Conservation (phyloP, 2,797 vertebrate species). For the Bufotes viridis region DNA sequence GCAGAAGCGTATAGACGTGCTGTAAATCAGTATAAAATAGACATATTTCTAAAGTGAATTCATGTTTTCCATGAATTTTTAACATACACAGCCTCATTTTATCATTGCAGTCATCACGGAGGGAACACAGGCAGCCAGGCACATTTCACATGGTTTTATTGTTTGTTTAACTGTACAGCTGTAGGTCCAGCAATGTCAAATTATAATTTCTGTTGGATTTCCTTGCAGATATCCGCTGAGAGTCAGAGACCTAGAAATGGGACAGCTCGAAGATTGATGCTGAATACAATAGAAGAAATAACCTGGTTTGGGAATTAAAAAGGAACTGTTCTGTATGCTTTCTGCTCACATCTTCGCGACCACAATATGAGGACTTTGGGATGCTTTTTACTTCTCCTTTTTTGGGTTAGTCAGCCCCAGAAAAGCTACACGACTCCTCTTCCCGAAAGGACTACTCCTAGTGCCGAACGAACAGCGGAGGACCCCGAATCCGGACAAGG, state of each 20-base stretch:
- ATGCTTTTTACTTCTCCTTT: slow-evolving; percentile 74
- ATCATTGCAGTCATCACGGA: neutral
- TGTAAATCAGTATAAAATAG: slow-evolving; percentile 20
- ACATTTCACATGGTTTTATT: slow-evolving; percentile 33
- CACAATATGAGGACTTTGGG: slow-evolving; percentile 79
- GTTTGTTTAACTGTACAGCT: slow-evolving; percentile 39
- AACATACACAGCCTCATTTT: neutral
- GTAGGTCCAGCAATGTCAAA: slow-evolving; percentile 41
- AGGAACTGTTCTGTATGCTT: slow-evolving; percentile 13
- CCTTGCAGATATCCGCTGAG: slow-evolving; percentile 75
- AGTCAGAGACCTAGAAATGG: slow-evolving; percentile 70
- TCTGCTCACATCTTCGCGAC: slow-evolving; percentile 47
- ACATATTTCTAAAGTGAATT: neutral
- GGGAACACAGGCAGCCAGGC: slow-evolving; percentile 11
- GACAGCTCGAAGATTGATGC: slow-evolving; percentile 70
- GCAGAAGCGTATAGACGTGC: neutral
- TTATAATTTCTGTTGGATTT: slow-evolving; percentile 65
- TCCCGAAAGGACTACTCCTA: slow-evolving; percentile 83
- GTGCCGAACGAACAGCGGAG: slow-evolving; percentile 63
- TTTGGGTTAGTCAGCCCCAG: slow-evolving; percentile 76
- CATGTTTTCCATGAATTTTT: slow-evolving; percentile 30
- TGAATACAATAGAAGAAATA: slow-evolving; percentile 63
- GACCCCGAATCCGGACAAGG: slow-evolving; percentile 75
- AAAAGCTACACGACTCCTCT: slow-evolving; percentile 71
- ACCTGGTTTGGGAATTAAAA: slow-evolving; percentile 42